phyloP scores from a whole-genome alignment of 2,888 invertebrate genomes.

The Drosophila meridionalis region DNA sequence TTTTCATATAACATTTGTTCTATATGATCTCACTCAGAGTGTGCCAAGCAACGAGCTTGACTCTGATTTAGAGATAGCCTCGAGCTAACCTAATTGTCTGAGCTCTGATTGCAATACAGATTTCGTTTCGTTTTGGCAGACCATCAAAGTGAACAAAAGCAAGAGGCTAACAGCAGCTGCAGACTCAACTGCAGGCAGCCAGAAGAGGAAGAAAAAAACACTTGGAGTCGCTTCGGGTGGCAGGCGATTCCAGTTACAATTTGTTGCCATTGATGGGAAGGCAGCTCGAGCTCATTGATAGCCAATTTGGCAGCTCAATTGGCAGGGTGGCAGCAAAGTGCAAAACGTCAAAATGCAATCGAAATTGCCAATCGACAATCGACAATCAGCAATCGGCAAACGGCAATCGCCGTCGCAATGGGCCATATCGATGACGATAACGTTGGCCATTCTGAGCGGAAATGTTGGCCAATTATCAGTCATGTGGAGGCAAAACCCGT shows the following conservation, averaged over 20 bases:
- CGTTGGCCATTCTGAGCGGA: conserved; percentile 44
- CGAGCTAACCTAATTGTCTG: conserved; percentile 20
- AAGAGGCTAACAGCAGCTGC: conserved; percentile 10
- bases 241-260: conserved; percentile 19
- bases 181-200: conserved; percentile 2
- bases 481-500: conserved; percentile 15
- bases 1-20: no score
- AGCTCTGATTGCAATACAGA: conserved; percentile 14
- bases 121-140: conserved; percentile 31
- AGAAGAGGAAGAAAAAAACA: not conserved
- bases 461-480: conserved; percentile 57
- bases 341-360: conserved; percentile 48
- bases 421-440: conserved; percentile 45
- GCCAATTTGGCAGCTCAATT: conserved; percentile 72
- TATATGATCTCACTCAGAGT: not conserved
- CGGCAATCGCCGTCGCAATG: conserved; percentile 16
- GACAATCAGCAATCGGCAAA: not conserved
- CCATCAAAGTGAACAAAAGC: conserved; percentile 37
- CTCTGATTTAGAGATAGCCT: conserved; percentile 5
- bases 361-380: conserved; percentile 24
- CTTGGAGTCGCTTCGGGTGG: not conserved
- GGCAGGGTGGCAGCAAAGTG: conserved; percentile 54
- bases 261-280: conserved; percentile 20
- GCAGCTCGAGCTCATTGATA: conserved; percentile 70
- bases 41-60: not conserved